Percentiles rank a stretch among this genome's conserved stretches.
Conservation (phyloP, 2,888 invertebrate genomes). For the Brenthis ino region DNA sequence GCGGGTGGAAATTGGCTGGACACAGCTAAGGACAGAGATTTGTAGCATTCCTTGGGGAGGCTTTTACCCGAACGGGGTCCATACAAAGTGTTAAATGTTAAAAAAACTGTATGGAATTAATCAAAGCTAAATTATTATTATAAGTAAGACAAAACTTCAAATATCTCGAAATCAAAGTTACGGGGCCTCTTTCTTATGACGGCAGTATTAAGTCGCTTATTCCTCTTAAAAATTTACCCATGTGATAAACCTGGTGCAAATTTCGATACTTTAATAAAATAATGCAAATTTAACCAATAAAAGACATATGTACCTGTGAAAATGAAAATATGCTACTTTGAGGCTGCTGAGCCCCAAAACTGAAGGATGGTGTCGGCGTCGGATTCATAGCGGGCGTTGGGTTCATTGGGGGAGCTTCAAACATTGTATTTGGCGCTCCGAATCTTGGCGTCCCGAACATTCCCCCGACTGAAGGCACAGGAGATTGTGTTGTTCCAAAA, state of each 20-base stretch:
- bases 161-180: too few relatives aligned
- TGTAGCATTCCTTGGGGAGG: too few relatives aligned
- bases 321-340: constrained; percentile 59
- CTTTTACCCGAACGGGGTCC: too few relatives aligned
- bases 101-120: too few relatives aligned
- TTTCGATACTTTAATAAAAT: not conserved
- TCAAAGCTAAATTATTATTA: too few relatives aligned
- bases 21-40: too few relatives aligned
- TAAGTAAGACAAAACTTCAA: too few relatives aligned
- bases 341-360: constrained; percentile 55
- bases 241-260: not conserved
- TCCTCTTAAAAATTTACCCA: too few relatives aligned
- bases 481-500: constrained; percentile 53
- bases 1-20: too few relatives aligned
- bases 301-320: constrained; percentile 57
- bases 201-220: too few relatives aligned
- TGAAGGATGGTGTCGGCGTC: constrained; percentile 55
- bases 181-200: too few relatives aligned
- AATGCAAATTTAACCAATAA: not conserved
- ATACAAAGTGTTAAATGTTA: too few relatives aligned
- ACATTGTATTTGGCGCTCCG: constrained; percentile 49
- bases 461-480: constrained; percentile 42
- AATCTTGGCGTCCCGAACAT: constrained; percentile 61
- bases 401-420: constrained; percentile 49
- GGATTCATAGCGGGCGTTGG: constrained; percentile 46